Conservation (phyloP, 2,797 vertebrate genomes). For the Manis pentadactyla region DNA sequence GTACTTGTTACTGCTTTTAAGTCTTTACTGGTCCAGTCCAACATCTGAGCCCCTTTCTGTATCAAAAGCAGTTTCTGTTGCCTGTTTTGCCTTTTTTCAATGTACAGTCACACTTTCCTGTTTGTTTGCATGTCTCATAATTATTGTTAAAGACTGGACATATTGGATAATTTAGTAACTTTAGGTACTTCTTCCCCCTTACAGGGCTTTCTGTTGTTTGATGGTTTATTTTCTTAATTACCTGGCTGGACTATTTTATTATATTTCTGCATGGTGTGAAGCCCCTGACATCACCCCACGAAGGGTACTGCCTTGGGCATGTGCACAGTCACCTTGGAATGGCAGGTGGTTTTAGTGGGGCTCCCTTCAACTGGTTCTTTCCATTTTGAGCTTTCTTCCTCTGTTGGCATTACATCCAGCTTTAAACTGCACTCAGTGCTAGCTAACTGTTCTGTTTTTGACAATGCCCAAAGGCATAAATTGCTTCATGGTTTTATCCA, state of each 20-base stretch:
- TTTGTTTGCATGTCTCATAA: not conserved
- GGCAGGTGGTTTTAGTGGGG: not conserved
- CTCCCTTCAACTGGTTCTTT: not conserved
- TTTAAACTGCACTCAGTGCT: not conserved
- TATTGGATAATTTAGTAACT: not conserved
- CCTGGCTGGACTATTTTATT: not conserved
- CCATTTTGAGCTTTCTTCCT: not conserved
- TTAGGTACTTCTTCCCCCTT: not conserved
- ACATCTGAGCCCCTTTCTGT: not conserved
- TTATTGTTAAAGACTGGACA: conserved; percentile 4
- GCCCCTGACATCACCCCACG: not conserved
- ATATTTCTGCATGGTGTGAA: not conserved
- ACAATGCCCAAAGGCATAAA: not conserved
- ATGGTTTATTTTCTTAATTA: not conserved
- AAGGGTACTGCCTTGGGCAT: not conserved
- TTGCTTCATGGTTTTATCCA: not conserved
- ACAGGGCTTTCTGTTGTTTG: not conserved
- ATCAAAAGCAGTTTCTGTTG: not conserved
- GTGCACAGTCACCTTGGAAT: not conserved
- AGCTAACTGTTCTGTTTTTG: not conserved
- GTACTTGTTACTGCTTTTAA: not conserved
- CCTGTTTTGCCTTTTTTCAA: not conserved
- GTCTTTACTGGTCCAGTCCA: not conserved
- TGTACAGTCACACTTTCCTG: not conserved
- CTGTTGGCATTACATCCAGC: not conserved